Conservation (phyloP, 2,113 vertebrate species). For the Triplophysa dalaica region DNA sequence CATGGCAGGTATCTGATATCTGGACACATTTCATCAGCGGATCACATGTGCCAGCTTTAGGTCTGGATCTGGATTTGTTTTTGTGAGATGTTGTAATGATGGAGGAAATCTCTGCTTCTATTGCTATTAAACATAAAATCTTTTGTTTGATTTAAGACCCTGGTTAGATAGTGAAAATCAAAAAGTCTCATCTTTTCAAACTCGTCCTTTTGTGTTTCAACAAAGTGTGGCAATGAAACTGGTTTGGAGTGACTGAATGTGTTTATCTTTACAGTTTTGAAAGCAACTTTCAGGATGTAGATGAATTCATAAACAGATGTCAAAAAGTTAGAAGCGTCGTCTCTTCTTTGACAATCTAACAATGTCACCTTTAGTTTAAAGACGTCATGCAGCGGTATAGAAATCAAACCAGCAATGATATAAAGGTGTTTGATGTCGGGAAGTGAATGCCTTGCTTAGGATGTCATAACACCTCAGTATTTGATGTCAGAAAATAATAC, state of each 20-base stretch:
- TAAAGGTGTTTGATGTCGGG: conserved; percentile 31
- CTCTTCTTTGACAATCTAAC: conserved; percentile 1
- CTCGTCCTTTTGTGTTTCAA: too few relatives aligned
- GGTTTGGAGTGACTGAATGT: too few relatives aligned
- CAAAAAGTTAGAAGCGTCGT: background rate
- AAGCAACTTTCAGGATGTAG: conserved; percentile 4
- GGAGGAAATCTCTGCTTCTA: conserved; percentile 37
- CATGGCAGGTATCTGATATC: conserved; percentile 57
- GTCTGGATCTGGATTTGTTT: conserved; percentile 26
- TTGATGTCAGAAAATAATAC: background rate
- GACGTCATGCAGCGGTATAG: background rate
- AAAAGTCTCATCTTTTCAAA: too few relatives aligned
- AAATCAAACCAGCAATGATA: background rate
- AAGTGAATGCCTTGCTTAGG: too few relatives aligned
- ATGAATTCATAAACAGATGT: conserved; percentile 14
- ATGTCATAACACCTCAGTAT: too few relatives aligned
- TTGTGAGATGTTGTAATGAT: too few relatives aligned
- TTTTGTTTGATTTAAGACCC: too few relatives aligned
- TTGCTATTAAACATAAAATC: too few relatives aligned
- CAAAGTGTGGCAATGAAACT: background rate
- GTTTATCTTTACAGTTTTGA: background rate
- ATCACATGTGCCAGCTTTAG: conserved; percentile 45
- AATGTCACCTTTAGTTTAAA: conserved; percentile 42
- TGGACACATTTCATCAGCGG: conserved; percentile 51
- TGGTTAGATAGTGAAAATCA: too few relatives aligned